phyloP scores from a whole-genome alignment of 2,113 vertebrate genomes.

The Otis tarda region DNA sequence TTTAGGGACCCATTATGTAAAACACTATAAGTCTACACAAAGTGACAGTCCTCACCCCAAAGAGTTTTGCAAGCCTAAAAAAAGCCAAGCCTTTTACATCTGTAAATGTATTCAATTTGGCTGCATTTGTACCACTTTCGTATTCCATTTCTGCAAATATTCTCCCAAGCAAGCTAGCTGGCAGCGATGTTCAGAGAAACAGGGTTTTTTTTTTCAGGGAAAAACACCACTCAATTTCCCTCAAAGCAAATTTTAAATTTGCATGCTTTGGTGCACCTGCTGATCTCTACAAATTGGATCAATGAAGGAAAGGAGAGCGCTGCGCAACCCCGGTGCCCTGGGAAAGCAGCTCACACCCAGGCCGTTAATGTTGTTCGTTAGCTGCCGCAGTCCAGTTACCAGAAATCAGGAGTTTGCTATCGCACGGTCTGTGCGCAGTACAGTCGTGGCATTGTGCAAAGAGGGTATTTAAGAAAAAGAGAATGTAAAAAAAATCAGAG shows the following conservation, averaged over 20 bases:
- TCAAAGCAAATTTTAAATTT: not conserved
- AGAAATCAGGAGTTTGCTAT: not conserved
- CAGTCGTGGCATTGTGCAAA: not conserved
- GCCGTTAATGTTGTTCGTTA: not conserved
- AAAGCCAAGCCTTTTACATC: not conserved
- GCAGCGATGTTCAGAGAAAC: not conserved
- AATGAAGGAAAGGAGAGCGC: not conserved
- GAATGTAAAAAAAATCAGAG: not conserved
- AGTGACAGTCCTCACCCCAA: not conserved
- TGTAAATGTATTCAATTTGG: conserved; percentile 1
- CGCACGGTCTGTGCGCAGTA: accelerated
- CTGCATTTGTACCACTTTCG: not conserved
- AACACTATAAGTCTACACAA: not conserved
- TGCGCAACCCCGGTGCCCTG: not conserved
- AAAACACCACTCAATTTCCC: not conserved
- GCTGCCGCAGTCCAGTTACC: not conserved
- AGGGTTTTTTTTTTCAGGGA: not conserved
- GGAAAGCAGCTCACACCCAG: not conserved
- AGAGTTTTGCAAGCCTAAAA: not conserved
- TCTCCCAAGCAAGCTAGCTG: not conserved
- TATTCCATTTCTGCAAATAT: not conserved
- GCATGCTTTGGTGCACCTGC: conserved; percentile 12
- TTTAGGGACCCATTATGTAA: not conserved
- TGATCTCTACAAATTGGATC: not conserved
- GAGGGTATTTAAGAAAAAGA: not conserved